Evolutionary conservation across 2,888 invertebrate species (phyloP).

Genomic region (Lissonota sp.): DNA sequence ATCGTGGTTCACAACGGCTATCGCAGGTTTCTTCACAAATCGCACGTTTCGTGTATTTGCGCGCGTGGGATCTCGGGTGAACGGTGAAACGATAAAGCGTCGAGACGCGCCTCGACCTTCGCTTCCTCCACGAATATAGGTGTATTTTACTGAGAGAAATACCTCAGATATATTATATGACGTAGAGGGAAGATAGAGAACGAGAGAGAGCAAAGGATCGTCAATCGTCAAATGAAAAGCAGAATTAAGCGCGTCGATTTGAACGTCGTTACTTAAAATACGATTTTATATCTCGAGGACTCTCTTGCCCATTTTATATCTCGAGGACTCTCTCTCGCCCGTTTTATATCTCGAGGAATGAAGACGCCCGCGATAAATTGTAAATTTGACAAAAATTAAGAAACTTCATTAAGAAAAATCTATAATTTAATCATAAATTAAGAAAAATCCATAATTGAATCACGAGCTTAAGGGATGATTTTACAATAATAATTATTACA

Average conservation of each 20-base stretch:
- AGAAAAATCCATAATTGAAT: too few relatives aligned
- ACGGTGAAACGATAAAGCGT: slow-evolving; percentile 57
- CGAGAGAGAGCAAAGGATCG: slow-evolving; percentile 20
- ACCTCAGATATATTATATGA: slow-evolving; percentile 40
- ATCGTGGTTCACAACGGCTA: slow-evolving; percentile 27
- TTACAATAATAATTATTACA: too few relatives aligned
- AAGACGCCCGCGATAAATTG: background rate
- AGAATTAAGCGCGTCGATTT: slow-evolving; percentile 12
- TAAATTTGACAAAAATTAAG: slow-evolving; percentile 1
- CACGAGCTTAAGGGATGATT: too few relatives aligned
- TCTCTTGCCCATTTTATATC: slow-evolving; percentile 11
- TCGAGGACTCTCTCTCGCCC: background rate
- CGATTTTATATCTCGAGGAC: too few relatives aligned
- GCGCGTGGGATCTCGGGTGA: slow-evolving; percentile 50
- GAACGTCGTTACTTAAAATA: slow-evolving; percentile 27
- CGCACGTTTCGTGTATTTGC: slow-evolving; percentile 4
- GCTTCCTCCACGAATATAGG: slow-evolving; percentile 35
- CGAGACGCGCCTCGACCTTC: slow-evolving; percentile 61
- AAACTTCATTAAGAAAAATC: background rate
- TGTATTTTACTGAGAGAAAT: slow-evolving; percentile 51
- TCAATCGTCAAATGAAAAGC: slow-evolving; percentile 47
- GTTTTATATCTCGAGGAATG: background rate
- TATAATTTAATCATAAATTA: too few relatives aligned
- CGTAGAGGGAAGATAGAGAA: slow-evolving; percentile 19
- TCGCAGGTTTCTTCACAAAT: slow-evolving; percentile 34